phyloP scores from a whole-genome alignment of 2,113 vertebrate species.

The Pseudopipra pipra region DNA sequence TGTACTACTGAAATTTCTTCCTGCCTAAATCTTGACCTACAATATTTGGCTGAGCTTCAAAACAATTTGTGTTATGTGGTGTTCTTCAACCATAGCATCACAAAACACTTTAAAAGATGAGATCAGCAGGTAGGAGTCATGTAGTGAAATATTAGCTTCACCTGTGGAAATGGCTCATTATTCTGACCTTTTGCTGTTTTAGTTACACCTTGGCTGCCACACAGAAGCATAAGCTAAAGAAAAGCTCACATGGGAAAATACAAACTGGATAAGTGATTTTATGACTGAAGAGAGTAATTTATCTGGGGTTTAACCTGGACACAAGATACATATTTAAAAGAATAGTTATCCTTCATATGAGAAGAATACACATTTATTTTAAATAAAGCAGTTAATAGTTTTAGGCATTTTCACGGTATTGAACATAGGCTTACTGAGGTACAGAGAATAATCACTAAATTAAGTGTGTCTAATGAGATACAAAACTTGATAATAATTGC shows the following conservation, averaged over 20 bases:
- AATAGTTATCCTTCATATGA: not conserved
- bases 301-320: not conserved
- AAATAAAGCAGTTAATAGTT: not conserved
- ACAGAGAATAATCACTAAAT: not conserved
- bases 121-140: constrained; percentile 32
- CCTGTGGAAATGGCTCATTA: constrained; percentile 25
- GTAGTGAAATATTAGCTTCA: constrained; percentile 21
- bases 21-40: constrained; percentile 29
- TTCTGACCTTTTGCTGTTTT: constrained; percentile 48
- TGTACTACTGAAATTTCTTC: not conserved
- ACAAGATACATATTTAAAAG: not conserved
- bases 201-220: not conserved
- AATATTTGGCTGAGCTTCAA: constrained; percentile 49
- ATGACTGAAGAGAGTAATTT: not conserved
- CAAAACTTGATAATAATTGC: not conserved
- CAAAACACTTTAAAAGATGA: constrained; percentile 45
- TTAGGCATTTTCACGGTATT: not conserved
- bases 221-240: not conserved
- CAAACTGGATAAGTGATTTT: not conserved
- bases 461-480: not conserved
- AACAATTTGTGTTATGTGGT: constrained; percentile 58
- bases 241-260: not conserved
- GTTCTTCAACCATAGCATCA: constrained; percentile 33
- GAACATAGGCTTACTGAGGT: not conserved
- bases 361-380: not conserved